These are phyloP conservation scores for Acanthacorydalis orientalis DNA, from an alignment of 2,888 invertebrate genomes.

Conservation along the genomic window DNA sequence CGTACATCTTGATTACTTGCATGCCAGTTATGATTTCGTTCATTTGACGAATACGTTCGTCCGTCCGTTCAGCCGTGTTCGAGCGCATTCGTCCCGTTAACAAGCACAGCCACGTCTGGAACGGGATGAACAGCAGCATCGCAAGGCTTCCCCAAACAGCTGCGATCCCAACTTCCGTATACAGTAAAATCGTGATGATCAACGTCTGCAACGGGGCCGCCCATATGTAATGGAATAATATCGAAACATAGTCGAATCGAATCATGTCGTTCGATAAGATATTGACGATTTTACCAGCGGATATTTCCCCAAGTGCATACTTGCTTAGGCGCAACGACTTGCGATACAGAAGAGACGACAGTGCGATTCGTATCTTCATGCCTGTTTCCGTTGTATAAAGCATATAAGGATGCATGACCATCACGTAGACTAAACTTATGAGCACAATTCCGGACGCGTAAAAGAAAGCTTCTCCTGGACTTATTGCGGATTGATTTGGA, in stretches of 20 bases:
- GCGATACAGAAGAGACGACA: slow-evolving; percentile 55
- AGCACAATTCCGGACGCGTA: slow-evolving; percentile 38
- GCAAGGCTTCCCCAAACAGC: slow-evolving; percentile 30
- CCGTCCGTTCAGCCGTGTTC: slow-evolving; percentile 59
- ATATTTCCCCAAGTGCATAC: slow-evolving; percentile 45
- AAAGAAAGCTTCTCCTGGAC: slow-evolving; percentile 32
- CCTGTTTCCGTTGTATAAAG: slow-evolving; percentile 47
- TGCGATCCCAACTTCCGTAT: slow-evolving; percentile 25
- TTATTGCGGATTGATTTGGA: slow-evolving; percentile 17
- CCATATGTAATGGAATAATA: slow-evolving; percentile 57
- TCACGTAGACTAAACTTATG: slow-evolving; percentile 37
- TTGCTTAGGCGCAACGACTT: slow-evolving; percentile 56
- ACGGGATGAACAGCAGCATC: slow-evolving; percentile 40
- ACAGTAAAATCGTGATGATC: slow-evolving; percentile 39
- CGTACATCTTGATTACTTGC: slow-evolving; percentile 88
- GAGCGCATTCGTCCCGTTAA: slow-evolving; percentile 30
- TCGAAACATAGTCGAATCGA: slow-evolving; percentile 48
- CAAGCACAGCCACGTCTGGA: slow-evolving; percentile 38
- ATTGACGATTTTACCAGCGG: slow-evolving; percentile 43
- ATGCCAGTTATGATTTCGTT: slow-evolving; percentile 80
- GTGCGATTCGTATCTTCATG: slow-evolving; percentile 54
- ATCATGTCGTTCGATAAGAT: slow-evolving; percentile 62
- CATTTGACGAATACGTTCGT: slow-evolving; percentile 70
- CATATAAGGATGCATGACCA: slow-evolving; percentile 56
- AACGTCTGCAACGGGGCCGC: slow-evolving; percentile 48